Evolutionary conservation across 2,797 vertebrate genomes (phyloP), one percentile per base, ranked within the genome.

Genomic region (Amblyopsis hoosieri): DNA sequence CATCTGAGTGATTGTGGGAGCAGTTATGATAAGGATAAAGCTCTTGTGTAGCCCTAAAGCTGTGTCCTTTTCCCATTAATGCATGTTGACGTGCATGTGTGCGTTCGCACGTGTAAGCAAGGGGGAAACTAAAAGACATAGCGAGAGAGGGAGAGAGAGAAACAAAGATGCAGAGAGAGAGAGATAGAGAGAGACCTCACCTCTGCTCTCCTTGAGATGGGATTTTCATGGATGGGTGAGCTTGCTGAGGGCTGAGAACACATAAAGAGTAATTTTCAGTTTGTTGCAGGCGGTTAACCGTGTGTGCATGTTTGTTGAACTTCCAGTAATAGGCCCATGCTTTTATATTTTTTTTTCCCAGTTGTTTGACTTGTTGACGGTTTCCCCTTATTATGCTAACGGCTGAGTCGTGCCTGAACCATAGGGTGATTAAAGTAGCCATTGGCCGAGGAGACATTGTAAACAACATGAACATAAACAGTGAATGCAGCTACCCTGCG

Each of bases 151-250:
- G 51, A 33, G 50, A 12, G 55, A 45, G 17, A 8, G 17, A 53
- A 57, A 31, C 59, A 12, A 66, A 57, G 52, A 64, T 45, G 33
- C 60, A 60, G 69, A 57, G 58, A 53, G 67, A 23, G 80, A 52
- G 66, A 10, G 74, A 54, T 75, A 60, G 79, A 87, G 81, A 75
- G 83, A 90, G 90, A 90, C 84, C 87, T 93, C 91, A 93, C 90
- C 90, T 93, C 87, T 90, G 91, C 90, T 92, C 90, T 92, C 89
- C 87, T 89, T 89, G 91, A 93, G 91, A 94, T 93, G 91, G 91
- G 90, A 91, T 93, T 92, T 93, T 92, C 90, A 92, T 91, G 92
- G 91, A 87, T 93, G 91, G 87, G 78, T 92, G 90, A 89, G 85
- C 88, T 76, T 80, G 85, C 87, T 87, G 87, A 90, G 89, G 87